Base-by-base conservation (phyloP, 2,888 invertebrate genomes). In the Ochlodes sylvanus region DNA sequence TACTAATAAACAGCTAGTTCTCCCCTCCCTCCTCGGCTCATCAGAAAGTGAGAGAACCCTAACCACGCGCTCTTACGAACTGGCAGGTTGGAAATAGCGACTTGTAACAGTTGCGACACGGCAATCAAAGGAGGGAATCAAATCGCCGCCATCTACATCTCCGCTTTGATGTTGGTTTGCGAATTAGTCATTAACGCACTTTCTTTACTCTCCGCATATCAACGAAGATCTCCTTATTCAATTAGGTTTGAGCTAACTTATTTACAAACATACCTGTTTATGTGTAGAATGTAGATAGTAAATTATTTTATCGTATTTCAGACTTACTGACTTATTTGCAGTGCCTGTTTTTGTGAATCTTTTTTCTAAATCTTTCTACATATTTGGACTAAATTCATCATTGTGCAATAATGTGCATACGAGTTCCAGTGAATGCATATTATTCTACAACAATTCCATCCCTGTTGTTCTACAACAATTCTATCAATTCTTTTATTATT, bases 91-190 rank as follows among this genome's bases (percentile, higher is more conserved):
- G 79, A 89, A 89, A 90, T 89, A 89, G 86, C 83, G 73, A 79
- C 76, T 77, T 82, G 78, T 84, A 81, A 79, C 81, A 79, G 71
- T 7, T 38, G 58, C 47, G 76, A 55, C 32, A 73, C 77, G 75
- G 82, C 83, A 90, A 91, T 91, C 88, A 90, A 89, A 89, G 86
- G 84, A 85, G 81, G 79, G 86, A 84, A 88, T 90, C 87, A 86
- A 86, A 88, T 86, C 82, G 80, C 80, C 78, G 77, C 76, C 78
- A 75, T 79, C 75, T 74, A 75, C 75, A n/a, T 27, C 27, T 2
- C 27, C 27, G 80, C 88, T 92, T 91, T 92, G 90, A 91, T 83
- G 89, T 90, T 82, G 81, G 83, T 83, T 83, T 82, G 82, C 82
- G 81, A 83, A 84, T 84, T 84, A 85, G 82, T 84, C 82, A 80